A percentile compares a stretch with the other conserved stretches of the same genome.
These are phyloP conservation scores for Paraescarpia echinospica DNA, from an alignment of 1,140 invertebrate species.

Conservation along the genomic window DNA sequence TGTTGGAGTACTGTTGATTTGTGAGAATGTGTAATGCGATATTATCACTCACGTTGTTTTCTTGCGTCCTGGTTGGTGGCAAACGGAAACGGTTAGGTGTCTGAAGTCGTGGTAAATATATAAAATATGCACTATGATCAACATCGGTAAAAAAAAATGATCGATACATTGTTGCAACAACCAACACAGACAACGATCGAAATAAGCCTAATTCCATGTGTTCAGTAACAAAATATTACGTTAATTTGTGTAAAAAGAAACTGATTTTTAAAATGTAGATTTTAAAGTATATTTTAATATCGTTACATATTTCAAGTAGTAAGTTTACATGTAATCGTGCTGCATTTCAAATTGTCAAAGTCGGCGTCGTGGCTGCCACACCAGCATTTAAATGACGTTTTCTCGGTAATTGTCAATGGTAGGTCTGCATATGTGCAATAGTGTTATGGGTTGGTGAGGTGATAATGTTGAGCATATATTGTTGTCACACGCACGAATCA, in stretches of 20 bases:
- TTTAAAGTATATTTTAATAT: no score
- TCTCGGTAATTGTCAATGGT: background rate
- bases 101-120: background rate
- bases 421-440: background rate
- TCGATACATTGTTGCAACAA: no score
- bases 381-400: background rate
- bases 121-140: background rate
- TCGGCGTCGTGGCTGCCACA: background rate
- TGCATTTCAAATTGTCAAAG: no score
- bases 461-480: background rate
- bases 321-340: no score
- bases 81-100: no score
- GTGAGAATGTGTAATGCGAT: background rate
- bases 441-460: background rate
- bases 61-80: no score
- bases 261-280: no score
- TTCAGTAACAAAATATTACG: no score
- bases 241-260: no score
- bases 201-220: no score
- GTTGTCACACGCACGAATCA: background rate
- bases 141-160: background rate
- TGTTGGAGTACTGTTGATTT: background rate
- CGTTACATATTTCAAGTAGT: background rate
- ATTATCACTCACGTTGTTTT: background rate
- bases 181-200: no score